Conservation (phyloP, 2,797 vertebrate genomes). For the Rhinogobio ventralis region DNA sequence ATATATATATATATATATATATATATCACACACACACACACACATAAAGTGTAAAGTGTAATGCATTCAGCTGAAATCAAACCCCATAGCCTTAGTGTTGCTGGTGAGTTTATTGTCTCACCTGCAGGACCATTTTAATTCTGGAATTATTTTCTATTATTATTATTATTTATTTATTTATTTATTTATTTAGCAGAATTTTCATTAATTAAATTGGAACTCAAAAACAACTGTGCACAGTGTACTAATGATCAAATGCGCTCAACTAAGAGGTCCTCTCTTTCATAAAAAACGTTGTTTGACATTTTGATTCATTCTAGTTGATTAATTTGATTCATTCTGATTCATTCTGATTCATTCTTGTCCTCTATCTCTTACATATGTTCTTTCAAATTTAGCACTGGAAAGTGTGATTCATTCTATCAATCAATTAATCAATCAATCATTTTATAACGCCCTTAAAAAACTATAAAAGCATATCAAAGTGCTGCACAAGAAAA, state of each 20-base stretch:
- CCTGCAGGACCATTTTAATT: background rate
- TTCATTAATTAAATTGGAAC: background rate
- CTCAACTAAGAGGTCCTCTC: background rate
- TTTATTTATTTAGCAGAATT: background rate
- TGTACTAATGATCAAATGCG: background rate
- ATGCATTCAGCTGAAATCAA: too few species aligned
- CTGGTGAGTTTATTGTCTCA: too few species aligned
- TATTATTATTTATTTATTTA: too few species aligned
- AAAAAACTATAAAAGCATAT: too few species aligned
- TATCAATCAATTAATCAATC: too few species aligned
- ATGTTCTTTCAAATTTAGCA: background rate
- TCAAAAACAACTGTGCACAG: slow-evolving; percentile 3
- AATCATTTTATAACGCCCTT: too few species aligned
- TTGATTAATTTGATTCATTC: too few species aligned
- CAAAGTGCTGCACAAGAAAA: too few species aligned
- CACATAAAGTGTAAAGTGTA: too few species aligned
- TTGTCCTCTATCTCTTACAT: background rate
- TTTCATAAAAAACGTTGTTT: background rate
- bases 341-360: background rate
- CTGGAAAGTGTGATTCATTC: background rate
- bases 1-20: background rate
- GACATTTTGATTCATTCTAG: background rate
- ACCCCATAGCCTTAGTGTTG: too few species aligned
- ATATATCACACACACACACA: too few species aligned
- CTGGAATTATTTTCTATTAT: background rate